phyloP scores from a whole-genome alignment of 2,888 invertebrate species.

The Lasioglossum calceatum region DNA sequence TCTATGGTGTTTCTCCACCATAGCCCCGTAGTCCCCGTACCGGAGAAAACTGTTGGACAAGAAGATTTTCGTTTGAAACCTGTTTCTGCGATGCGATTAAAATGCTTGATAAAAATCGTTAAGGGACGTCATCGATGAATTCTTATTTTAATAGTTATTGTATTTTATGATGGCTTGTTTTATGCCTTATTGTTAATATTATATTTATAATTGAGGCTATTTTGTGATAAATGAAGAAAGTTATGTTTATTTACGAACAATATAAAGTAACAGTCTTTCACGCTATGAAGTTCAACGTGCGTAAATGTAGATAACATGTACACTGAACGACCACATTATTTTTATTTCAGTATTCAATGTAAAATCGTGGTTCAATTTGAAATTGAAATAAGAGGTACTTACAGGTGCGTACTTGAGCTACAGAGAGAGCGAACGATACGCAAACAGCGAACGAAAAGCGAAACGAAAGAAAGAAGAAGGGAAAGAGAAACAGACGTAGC shows the following conservation, averaged over 20 bases:
- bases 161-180: not conserved
- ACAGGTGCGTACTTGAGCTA: not conserved
- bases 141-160: not conserved
- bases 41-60: not conserved
- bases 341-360: not conserved
- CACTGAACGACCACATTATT: not conserved
- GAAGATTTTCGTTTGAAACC: not conserved
- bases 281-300: not conserved
- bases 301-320: not conserved
- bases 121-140: not conserved
- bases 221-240: not conserved
- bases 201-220: not conserved
- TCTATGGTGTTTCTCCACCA: conserved; percentile 60
- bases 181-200: not conserved
- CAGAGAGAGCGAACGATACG: conserved; percentile 25
- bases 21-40: not conserved
- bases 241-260: not conserved
- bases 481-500: conserved; percentile 37
- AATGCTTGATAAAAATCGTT: not conserved
- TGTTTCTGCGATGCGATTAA: not conserved
- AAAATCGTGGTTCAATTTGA: not conserved
- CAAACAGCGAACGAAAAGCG: not conserved
- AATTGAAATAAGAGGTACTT: not conserved
- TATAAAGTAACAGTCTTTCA: not conserved
- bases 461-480: conserved; percentile 25